Percentiles rank a stretch among this genome's conserved stretches.
These are phyloP conservation scores for Oscheius sp. DNA, from an alignment of 2,888 invertebrate species.

Conservation along the genomic window DNA sequence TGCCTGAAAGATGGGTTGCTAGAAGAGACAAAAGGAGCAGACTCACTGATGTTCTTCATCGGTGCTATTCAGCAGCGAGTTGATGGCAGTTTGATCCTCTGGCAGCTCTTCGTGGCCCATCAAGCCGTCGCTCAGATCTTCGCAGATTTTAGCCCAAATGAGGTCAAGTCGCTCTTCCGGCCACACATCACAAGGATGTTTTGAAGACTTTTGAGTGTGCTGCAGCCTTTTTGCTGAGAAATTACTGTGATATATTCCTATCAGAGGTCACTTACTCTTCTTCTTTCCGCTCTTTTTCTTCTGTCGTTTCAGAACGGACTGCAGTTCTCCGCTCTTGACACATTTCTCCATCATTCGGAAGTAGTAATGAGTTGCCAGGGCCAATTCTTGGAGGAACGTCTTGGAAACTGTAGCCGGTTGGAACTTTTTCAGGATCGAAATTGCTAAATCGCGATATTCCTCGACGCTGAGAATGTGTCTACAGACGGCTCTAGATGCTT, in stretches of 20 bases:
- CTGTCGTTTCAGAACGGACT: slow-evolving; percentile 43
- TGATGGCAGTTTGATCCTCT: slow-evolving; percentile 83
- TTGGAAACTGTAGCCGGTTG: slow-evolving; percentile 84
- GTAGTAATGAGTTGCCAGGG: slow-evolving; percentile 76
- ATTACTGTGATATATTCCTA: not conserved
- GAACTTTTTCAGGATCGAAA: slow-evolving; percentile 52
- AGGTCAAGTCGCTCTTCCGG: slow-evolving; percentile 37
- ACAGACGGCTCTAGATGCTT: slow-evolving; percentile 42
- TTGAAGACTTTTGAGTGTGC: not conserved
- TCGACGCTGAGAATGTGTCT: slow-evolving; percentile 63
- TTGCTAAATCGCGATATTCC: slow-evolving; percentile 67
- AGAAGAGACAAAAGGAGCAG: slow-evolving; percentile 39
- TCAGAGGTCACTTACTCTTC: slow-evolving; percentile 16
- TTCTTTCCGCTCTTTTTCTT: slow-evolving; percentile 42
- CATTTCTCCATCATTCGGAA: slow-evolving; percentile 75
- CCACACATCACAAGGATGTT: slow-evolving; percentile 11
- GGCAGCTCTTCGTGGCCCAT: slow-evolving; percentile 76
- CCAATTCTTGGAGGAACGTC: slow-evolving; percentile 73
- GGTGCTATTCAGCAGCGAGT: slow-evolving; percentile 74
- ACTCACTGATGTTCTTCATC: slow-evolving; percentile 62
- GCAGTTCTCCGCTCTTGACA: slow-evolving; percentile 67
- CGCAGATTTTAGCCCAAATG: slow-evolving; percentile 37
- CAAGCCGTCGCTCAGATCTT: slow-evolving; percentile 73
- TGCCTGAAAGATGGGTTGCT: slow-evolving; percentile 78
- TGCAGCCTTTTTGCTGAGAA: slow-evolving; percentile 4